Conservation (phyloP, 2,113 vertebrate genomes). For the Zingel zingel region DNA sequence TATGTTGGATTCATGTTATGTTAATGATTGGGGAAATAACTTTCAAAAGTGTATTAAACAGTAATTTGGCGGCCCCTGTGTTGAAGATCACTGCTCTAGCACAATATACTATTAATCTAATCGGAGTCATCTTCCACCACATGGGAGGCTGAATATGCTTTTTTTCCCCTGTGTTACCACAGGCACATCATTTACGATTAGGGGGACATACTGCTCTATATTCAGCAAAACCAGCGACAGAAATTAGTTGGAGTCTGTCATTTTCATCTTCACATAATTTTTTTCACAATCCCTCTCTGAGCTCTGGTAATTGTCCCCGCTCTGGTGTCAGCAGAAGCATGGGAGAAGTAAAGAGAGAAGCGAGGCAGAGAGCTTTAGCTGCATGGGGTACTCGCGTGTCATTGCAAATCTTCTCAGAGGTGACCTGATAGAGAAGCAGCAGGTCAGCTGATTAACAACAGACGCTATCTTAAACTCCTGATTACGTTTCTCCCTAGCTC, state of each 20-base stretch:
- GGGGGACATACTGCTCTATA: constrained; percentile 46
- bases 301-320: constrained; percentile 43
- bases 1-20: too few species aligned
- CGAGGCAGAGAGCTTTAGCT: constrained; percentile 40
- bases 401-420: constrained; percentile 59
- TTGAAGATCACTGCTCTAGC: not conserved
- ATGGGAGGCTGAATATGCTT: constrained; percentile 9
- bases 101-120: constrained; percentile 50
- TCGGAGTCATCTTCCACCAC: constrained; percentile 47
- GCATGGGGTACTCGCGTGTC: constrained; percentile 40
- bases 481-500: constrained; percentile 56
- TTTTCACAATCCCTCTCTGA: constrained; percentile 5
- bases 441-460: constrained; percentile 72
- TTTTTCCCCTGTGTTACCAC: constrained; percentile 1
- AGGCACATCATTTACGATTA: constrained; percentile 58
- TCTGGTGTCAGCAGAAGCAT: constrained; percentile 46
- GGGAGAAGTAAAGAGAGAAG: not conserved
- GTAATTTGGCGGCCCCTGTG: too few species aligned
- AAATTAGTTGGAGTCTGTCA: constrained; percentile 61
- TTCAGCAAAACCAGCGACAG: constrained; percentile 52
- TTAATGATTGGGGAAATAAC: too few species aligned
- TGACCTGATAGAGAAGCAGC: constrained; percentile 57
- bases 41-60: too few species aligned
- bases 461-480: constrained; percentile 64
- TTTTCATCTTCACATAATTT: constrained; percentile 51